Base-by-base conservation (phyloP, 2,888 invertebrate genomes). In the Endotricha flammealis region DNA sequence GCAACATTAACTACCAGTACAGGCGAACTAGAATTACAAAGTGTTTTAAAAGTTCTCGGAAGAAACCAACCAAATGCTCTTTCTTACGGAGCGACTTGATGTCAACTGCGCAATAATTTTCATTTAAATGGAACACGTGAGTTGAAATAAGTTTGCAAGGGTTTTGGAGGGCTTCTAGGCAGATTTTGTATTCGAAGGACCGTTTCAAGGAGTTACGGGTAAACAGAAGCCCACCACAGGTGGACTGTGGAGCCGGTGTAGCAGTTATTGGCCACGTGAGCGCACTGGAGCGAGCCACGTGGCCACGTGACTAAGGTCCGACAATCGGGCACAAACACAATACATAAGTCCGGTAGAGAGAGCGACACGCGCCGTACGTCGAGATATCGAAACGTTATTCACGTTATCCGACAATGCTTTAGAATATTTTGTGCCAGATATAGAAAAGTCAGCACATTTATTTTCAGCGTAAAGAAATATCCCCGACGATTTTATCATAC, bases 131-230 rank as follows among this genome's bases (percentile, higher is more conserved):
- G 53, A 54, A 63, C 74, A 78, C 79, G 80, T 78, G 76, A 71
- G 54, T 62, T 53, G 55, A 57, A 66, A 56, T 53, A 72, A 79
- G 67, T 79, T 79, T 65, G 45, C 48, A 63, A 66, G 58, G 58
- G 58, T 51, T 68, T 72, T 65, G 58, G 57, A 64, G 72, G 69
- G 70, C 58, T 75, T 73, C 63, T 46, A 42, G 64, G 68, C 77
- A 74, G 75, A 79, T 78, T 76, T 68, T 52, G 54, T 53, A 42
- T 42, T 42, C 53, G 49, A 41, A 45, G 42, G 40, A 39, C 41
- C 46, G 52, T 59, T 64, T 65, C 58, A 66, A 79, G 71, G 64
- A 66, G 71, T 74, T 68, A 50, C 33, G 57, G 47, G 57, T 61
- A 74, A 79, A 78, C 61, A 73, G 64, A 75, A 70, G 61, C 61